These are phyloP conservation scores for Miniopterus natalensis DNA, from an alignment of 2,113 vertebrate genomes.

Conservation along the genomic window DNA sequence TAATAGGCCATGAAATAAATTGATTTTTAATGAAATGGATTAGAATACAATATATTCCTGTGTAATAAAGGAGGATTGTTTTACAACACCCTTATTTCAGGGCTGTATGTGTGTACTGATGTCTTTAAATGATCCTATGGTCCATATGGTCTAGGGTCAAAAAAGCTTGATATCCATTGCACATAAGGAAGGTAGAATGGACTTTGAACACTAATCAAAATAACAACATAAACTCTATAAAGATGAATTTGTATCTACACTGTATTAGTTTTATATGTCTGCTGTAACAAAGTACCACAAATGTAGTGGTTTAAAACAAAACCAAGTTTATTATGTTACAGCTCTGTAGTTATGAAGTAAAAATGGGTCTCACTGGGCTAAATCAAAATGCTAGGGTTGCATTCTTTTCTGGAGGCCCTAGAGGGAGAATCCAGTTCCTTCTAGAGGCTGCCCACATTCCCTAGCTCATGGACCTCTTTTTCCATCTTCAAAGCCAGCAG, in stretches of 20 bases:
- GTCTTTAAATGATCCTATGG: not conserved
- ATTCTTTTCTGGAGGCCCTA: not conserved
- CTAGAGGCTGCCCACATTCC: not conserved
- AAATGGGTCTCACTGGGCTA: not conserved
- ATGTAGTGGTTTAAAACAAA: not conserved
- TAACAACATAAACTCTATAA: not conserved
- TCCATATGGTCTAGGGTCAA: not conserved
- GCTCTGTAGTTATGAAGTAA: not conserved
- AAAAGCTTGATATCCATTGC: not conserved
- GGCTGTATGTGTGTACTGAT: not conserved
- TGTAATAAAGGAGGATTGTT: constrained; percentile 20
- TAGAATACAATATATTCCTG: constrained; percentile 27
- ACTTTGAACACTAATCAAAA: constrained; percentile 44
- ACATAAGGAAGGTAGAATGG: not conserved
- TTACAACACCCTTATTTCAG: constrained; percentile 4
- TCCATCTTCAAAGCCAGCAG: not conserved
- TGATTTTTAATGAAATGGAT: constrained; percentile 70
- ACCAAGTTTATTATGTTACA: not conserved
- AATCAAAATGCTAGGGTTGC: not conserved
- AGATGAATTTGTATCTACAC: constrained; percentile 14
- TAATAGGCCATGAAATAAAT: constrained; percentile 65
- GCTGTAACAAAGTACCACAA: not conserved
- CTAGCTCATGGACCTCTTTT: not conserved
- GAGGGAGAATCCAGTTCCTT: not conserved
- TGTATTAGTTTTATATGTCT: not conserved